phyloP scores from a whole-genome alignment of 2,888 invertebrate genomes.

The Cantharis flavilabris region DNA sequence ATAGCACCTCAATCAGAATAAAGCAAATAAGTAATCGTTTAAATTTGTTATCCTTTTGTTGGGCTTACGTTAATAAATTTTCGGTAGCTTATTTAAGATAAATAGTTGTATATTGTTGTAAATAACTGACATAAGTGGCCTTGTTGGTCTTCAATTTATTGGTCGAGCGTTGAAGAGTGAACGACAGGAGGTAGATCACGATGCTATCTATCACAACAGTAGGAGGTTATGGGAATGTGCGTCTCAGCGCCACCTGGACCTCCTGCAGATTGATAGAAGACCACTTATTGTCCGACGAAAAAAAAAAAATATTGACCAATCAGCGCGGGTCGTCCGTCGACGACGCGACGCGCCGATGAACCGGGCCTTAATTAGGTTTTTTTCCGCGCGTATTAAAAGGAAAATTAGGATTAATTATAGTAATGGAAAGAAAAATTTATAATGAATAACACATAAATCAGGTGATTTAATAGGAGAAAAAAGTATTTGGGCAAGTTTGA shows the following conservation, averaged over 20 bases:
- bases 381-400: not conserved
- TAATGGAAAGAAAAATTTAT: not conserved
- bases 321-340: not conserved
- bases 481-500: not conserved
- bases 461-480: not conserved
- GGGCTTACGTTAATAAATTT: not conserved
- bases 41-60: not conserved
- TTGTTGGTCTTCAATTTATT: conserved; percentile 38
- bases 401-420: not conserved
- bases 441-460: not conserved
- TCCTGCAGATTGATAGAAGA: conserved; percentile 49
- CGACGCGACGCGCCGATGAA: not conserved
- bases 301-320: not conserved
- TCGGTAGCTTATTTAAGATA: not conserved
- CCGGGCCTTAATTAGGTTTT: not conserved
- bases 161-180: conserved; percentile 44
- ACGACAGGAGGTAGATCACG: conserved; percentile 51
- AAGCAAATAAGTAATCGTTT: conserved; percentile 29
- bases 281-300: conserved; percentile 33
- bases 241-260: conserved; percentile 51
- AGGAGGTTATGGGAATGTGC: conserved; percentile 49
- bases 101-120: conserved; percentile 20
- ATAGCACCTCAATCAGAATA: conserved; percentile 43
- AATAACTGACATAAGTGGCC: conserved; percentile 21
- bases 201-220: conserved; percentile 50